A percentile compares a stretch with the other conserved stretches of the same genome.
Conservation (phyloP, 2,888 invertebrate genomes). For the Girardia tigrina region DNA sequence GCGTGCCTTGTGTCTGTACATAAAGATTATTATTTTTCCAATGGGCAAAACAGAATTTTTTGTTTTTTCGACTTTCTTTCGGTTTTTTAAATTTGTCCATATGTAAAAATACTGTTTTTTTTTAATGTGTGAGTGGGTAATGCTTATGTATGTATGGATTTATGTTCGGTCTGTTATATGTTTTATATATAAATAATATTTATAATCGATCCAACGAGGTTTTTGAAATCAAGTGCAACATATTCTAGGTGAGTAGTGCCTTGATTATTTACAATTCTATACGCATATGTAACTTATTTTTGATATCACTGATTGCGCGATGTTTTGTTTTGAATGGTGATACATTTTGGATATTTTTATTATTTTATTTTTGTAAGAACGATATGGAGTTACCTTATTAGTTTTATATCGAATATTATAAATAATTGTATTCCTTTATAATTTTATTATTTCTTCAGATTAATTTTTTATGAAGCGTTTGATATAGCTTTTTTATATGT, state of each 20-base stretch:
- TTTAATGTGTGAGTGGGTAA: background rate
- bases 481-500: too few species aligned
- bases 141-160: background rate
- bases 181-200: background rate
- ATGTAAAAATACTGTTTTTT: constrained; percentile 18
- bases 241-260: background rate
- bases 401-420: too few species aligned
- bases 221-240: too few species aligned
- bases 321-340: too few species aligned
- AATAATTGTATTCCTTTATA: too few species aligned
- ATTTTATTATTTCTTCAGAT: too few species aligned
- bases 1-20: background rate
- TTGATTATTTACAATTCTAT: constrained; percentile 7
- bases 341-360: too few species aligned
- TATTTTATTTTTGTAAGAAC: too few species aligned
- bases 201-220: background rate
- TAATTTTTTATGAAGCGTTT: too few species aligned
- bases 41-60: background rate
- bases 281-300: too few species aligned
- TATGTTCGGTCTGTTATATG: background rate
- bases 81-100: background rate
- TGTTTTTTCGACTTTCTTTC: constrained; percentile 19
- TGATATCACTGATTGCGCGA: too few species aligned
- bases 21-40: background rate
- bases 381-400: too few species aligned